Percentiles rank a stretch among this genome's conserved stretches.
phyloP scores from a whole-genome alignment of 1,140 invertebrate genomes.

The Drosophila simulans region DNA sequence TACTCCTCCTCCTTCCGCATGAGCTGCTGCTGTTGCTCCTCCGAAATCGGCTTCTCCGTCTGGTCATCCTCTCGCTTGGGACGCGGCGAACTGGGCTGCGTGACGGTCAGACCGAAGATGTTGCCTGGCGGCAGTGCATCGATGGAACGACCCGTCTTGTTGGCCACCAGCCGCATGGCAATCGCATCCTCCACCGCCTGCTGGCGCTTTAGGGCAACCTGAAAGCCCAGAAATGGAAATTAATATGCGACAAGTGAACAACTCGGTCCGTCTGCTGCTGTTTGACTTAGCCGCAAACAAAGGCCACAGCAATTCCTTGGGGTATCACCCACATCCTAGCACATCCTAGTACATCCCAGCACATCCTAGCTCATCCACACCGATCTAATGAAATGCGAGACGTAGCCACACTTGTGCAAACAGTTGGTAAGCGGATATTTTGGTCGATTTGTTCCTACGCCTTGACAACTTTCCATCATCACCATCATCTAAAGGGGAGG shows the following conservation, averaged over 20 bases:
- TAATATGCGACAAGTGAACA: conserved; percentile 82
- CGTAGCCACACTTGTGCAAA: conserved; percentile 79
- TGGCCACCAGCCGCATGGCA: conserved; percentile 95
- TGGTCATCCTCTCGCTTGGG: conserved; percentile 1
- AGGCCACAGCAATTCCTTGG: conserved; percentile 61
- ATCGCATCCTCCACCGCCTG: conserved; percentile 99
- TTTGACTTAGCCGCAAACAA: conserved; percentile 66
- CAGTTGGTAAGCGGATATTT: conserved; percentile 79
- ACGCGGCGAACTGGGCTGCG: conserved; percentile 86
- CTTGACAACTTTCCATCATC: conserved; percentile 82
- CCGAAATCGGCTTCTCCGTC: neutral
- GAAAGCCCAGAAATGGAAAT: conserved; percentile 80
- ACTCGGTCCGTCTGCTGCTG: conserved; percentile 43
- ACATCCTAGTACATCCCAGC: neutral
- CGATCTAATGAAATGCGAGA: conserved; percentile 63
- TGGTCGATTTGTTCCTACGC: conserved; percentile 72
- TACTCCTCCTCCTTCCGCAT: neutral
- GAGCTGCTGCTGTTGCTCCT: neutral
- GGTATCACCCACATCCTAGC: conserved; percentile 18
- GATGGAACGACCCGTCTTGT: conserved; percentile 92
- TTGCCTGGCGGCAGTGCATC: conserved; percentile 95
- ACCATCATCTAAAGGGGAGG: conserved; percentile 42
- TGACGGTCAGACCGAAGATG: conserved; percentile 94
- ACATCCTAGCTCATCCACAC: neutral
- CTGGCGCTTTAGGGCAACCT: conserved; percentile 98